Conservation (phyloP, 2,797 vertebrate genomes). For the Parauchenoglanis punctatus region DNA sequence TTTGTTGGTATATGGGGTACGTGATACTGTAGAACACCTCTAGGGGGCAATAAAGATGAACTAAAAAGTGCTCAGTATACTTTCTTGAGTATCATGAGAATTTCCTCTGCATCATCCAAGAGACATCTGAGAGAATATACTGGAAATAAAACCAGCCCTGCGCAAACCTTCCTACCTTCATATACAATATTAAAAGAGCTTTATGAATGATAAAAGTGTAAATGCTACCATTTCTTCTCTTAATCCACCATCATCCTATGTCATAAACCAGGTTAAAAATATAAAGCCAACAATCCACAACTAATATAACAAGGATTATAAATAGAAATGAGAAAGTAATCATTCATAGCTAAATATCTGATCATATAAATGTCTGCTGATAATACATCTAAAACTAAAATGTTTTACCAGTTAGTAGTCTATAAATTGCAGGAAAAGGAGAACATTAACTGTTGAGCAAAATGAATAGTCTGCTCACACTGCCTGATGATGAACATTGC, state of each 20-base stretch:
- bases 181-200: background rate
- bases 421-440: background rate
- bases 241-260: background rate
- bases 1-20: background rate
- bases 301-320: background rate
- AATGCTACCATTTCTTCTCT: background rate
- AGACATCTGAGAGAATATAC: constrained; percentile 17
- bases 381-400: background rate
- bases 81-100: background rate
- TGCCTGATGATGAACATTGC: constrained; percentile 22
- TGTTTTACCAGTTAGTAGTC: constrained; percentile 1
- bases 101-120: background rate
- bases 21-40: constrained; percentile 18
- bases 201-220: background rate
- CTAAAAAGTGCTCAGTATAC: background rate
- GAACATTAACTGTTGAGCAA: constrained; percentile 8
- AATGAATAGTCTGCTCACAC: constrained; percentile 24
- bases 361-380: background rate
- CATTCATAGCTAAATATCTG: background rate
- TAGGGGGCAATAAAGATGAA: constrained; percentile 42
- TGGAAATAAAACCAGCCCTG: background rate
- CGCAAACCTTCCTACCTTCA: background rate
- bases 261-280: background rate
- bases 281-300: background rate
- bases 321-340: background rate